Conservation (phyloP, 2,797 vertebrate genomes). For the Gobionotothen gibberifrons region DNA sequence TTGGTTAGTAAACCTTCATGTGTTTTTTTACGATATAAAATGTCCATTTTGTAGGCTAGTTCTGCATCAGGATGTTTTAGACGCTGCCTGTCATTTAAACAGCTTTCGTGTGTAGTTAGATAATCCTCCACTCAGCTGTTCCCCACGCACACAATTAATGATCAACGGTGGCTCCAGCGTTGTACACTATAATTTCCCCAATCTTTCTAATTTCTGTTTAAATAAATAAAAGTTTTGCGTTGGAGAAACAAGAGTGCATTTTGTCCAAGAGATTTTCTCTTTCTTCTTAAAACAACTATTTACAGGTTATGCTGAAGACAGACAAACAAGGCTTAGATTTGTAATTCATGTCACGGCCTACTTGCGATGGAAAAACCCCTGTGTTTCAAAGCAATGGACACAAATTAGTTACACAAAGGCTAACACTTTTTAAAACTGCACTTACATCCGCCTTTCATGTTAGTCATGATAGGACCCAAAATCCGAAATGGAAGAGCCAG, state of each 20-base stretch:
- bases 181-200: conserved; percentile 61
- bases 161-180: conserved; percentile 44
- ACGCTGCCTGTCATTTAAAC: conserved; percentile 62
- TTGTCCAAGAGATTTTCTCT: conserved; percentile 73
- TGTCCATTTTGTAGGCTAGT: conserved; percentile 64
- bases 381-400: conserved; percentile 54
- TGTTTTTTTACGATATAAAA: conserved; percentile 82
- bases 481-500: conserved; percentile 38
- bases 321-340: conserved; percentile 59
- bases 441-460: conserved; percentile 59
- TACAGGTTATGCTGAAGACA: conserved; percentile 76
- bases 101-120: conserved; percentile 48
- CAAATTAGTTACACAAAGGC: conserved; percentile 62
- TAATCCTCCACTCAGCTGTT: conserved; percentile 28
- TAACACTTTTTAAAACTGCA: conserved; percentile 60
- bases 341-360: conserved; percentile 49
- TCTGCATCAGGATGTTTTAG: conserved; percentile 72
- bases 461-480: conserved; percentile 42
- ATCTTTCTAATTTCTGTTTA: conserved; percentile 66
- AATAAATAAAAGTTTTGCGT: conserved; percentile 82
- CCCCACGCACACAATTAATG: conserved; percentile 45
- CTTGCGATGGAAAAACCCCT: conserved; percentile 51
- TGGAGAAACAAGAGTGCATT: conserved; percentile 80
- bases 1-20: conserved; percentile 86
- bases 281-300: conserved; percentile 75